Conservation (phyloP, 2,797 vertebrate species). For the Phrynocephalus forsythii region DNA sequence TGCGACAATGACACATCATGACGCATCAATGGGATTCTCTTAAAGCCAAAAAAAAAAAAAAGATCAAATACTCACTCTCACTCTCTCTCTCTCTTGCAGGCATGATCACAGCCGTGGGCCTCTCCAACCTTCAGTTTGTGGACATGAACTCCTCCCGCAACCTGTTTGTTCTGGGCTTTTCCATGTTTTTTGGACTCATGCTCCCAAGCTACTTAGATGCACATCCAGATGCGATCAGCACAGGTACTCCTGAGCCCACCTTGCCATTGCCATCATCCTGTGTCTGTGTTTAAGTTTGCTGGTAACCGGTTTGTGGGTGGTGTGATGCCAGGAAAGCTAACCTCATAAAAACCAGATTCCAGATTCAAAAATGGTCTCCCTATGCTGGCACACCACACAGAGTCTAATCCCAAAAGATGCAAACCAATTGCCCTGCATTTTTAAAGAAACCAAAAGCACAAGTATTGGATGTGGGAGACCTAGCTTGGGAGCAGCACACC, state of each 20-base stretch:
- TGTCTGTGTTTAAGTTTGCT: neutral
- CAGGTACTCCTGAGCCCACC: constrained; percentile 78
- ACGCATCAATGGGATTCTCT: no score
- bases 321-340: neutral
- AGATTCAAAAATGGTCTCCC: neutral
- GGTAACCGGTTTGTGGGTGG: neutral
- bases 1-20: neutral
- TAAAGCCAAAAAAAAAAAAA: neutral
- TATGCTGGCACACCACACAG: no score
- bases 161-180: constrained; percentile 94
- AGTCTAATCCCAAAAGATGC: neutral
- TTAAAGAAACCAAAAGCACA: neutral
- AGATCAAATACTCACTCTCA: neutral
- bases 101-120: constrained; percentile 96
- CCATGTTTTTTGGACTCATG: constrained; percentile 94
- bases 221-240: constrained; percentile 85
- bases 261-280: neutral
- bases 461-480: neutral
- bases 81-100: constrained; percentile 76
- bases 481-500: neutral
- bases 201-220: constrained; percentile 90
- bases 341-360: neutral
- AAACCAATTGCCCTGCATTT: neutral
- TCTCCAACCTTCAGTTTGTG: constrained; percentile 95
- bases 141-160: constrained; percentile 97